These are phyloP conservation scores for Pardosa pseudoannulata DNA, from an alignment of 2,888 invertebrate species.

Conservation along the genomic window DNA sequence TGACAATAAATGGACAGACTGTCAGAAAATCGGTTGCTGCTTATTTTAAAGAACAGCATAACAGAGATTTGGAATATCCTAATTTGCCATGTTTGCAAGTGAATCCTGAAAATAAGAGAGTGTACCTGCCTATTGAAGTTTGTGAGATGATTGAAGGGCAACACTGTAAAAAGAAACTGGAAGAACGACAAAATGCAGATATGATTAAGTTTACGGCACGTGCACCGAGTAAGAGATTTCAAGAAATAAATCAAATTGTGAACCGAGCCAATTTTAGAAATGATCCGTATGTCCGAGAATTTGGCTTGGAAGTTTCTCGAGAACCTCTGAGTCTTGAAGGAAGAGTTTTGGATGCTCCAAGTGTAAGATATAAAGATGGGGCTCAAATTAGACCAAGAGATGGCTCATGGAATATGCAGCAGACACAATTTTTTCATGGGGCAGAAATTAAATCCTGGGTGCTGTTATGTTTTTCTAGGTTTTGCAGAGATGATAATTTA, in stretches of 20 bases:
- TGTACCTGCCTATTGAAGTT: slow-evolving; percentile 71
- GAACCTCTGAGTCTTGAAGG: slow-evolving; percentile 66
- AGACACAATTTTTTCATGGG: slow-evolving; percentile 59
- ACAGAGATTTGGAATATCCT: slow-evolving; percentile 35
- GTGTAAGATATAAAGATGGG: slow-evolving; percentile 56
- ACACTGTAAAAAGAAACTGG: slow-evolving; percentile 67
- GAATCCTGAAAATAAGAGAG: slow-evolving; percentile 50
- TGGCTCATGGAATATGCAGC: slow-evolving; percentile 72
- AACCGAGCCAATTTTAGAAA: slow-evolving; percentile 17
- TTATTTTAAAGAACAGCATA: slow-evolving; percentile 61
- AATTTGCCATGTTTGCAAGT: slow-evolving; percentile 72
- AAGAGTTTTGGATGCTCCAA: slow-evolving; percentile 69
- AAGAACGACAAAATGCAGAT: slow-evolving; percentile 62
- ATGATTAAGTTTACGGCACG: slow-evolving; percentile 70
- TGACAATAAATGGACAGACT: slow-evolving; percentile 2
- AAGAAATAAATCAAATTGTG: slow-evolving; percentile 37
- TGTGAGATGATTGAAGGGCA: slow-evolving; percentile 71
- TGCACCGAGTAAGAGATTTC: slow-evolving; percentile 61
- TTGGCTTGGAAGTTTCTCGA: slow-evolving; percentile 62
- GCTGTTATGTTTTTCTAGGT: slow-evolving; percentile 51
- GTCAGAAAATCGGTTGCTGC: slow-evolving; percentile 33
- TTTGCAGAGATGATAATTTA: slow-evolving; percentile 10
- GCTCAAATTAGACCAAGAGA: slow-evolving; percentile 58
- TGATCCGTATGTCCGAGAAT: slow-evolving; percentile 54
- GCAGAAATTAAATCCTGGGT: slow-evolving; percentile 53